phyloP scores from a whole-genome alignment of 1,140 invertebrate species.

The Globodera rostochiensis region DNA sequence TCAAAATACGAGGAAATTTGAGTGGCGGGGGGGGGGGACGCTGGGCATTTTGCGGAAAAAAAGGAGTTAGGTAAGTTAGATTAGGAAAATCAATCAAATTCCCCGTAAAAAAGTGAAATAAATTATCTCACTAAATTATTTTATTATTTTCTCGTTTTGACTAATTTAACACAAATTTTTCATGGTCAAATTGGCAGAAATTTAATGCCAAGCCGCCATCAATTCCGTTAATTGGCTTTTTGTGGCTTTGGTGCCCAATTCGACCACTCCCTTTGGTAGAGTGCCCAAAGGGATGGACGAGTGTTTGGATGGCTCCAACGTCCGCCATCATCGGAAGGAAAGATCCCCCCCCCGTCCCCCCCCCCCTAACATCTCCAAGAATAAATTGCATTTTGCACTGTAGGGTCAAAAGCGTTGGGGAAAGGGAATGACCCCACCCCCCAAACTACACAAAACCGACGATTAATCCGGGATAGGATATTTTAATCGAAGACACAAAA shows the following conservation, averaged over 20 bases:
- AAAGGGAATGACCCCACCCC: too few species aligned
- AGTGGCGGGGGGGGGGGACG: not conserved
- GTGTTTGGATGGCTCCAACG: not conserved
- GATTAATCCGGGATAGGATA: too few species aligned
- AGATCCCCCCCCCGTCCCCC: not conserved
- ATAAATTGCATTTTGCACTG: not conserved
- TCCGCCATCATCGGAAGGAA: not conserved
- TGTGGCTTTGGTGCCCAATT: not conserved
- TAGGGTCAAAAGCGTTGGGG: not conserved
- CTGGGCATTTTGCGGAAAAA: not conserved
- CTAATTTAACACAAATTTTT: not conserved
- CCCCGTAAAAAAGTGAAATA: too few species aligned
- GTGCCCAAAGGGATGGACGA: not conserved
- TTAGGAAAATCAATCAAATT: too few species aligned
- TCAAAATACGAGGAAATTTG: not conserved
- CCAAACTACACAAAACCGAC: too few species aligned
- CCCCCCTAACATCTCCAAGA: not conserved
- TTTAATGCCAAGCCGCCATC: not conserved
- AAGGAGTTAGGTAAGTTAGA: too few species aligned
- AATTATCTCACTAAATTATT: not conserved
- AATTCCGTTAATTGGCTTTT: constrained; percentile 13
- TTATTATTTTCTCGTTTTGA: not conserved
- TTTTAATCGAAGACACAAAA: too few species aligned
- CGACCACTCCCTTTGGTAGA: not conserved
- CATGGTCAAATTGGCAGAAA: not conserved